phyloP scores from a whole-genome alignment of 2,888 invertebrate species.

The Acronicta aceris region DNA sequence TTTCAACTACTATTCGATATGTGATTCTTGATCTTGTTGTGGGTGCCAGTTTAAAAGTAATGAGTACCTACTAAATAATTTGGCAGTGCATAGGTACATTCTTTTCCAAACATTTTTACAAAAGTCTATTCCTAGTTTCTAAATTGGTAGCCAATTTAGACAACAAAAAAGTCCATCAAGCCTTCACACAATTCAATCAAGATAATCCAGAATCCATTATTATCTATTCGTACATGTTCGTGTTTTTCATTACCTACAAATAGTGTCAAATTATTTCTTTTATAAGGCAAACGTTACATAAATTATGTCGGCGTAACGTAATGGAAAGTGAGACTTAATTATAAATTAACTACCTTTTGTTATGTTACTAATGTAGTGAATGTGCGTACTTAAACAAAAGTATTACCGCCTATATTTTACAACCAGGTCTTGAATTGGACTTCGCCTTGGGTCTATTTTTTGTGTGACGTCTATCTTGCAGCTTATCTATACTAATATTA shows the following conservation, averaged over 20 bases:
- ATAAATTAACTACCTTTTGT: constrained; percentile 58
- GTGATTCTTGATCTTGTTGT: no score
- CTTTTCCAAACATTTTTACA: not conserved
- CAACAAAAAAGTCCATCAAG: constrained; percentile 27
- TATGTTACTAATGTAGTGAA: constrained; percentile 42
- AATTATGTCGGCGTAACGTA: constrained; percentile 49
- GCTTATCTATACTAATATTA: no score
- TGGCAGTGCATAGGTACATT: not conserved
- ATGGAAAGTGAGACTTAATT: constrained; percentile 63
- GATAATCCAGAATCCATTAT: constrained; percentile 45
- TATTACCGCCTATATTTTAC: constrained; percentile 13
- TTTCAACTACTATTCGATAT: no score
- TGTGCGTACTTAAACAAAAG: constrained; percentile 47
- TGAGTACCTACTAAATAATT: no score
- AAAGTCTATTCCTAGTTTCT: constrained; percentile 2
- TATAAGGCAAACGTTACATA: constrained; percentile 57
- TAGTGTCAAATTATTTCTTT: constrained; percentile 55
- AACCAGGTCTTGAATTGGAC: no score
- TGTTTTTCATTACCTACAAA: constrained; percentile 46
- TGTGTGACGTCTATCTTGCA: no score
- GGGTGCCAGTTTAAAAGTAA: no score
- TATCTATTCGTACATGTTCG: constrained; percentile 42
- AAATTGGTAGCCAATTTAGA: constrained; percentile 26
- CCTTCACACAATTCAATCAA: constrained; percentile 51
- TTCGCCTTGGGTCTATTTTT: no score